Base-by-base conservation (phyloP, 2,797 vertebrate genomes). In the Spinus olivaceus region DNA sequence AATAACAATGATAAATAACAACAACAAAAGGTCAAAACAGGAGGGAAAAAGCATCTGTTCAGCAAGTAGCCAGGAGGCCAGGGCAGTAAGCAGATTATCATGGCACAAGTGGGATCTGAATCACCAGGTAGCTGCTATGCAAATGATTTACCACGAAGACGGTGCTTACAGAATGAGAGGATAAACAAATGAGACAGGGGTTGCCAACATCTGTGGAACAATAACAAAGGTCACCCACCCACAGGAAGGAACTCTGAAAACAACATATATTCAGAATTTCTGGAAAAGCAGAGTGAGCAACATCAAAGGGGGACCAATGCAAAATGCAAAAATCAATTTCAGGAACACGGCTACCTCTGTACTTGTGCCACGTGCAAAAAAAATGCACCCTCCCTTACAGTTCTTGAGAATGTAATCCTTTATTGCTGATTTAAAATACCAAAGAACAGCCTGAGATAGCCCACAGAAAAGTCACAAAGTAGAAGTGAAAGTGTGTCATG, bases 281-380 rank as follows among this genome's bases (percentile, higher is more conserved):
- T 63, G 74, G n/a, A 59, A 70, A 77, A 89, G 42, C n/a, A 51
- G 47, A 67, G 32, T 22, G 46, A 86, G 37, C 12, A 39, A 18
- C 17, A n/a, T 83, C 61, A 57, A 63, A 82, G 33, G 46, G 24
- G 8, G 15, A 37, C 33, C 42, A 39, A 70, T 83, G 35, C 53
- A 88, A 87, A 84, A 76, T 7, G n/a, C 3, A 5, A n/a, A 69
- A 32, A 23, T 3, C 12, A 2, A 4, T 65, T 73, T 46, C 22
- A 66, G 85, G 69, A 63, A 28, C 27, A 18, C 0, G 0, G 14
- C 24, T 27, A 47, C 10, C 63, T 39, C 64, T 33, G 41, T 14
- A 30, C 28, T 77, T 4, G 0, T 41, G 28, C 44, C 56, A 47
- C 0, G 0, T 51, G 21, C 16, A 51, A 53, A 2, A 8, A n/a